A percentile compares a stretch with the other conserved stretches of the same genome.
Conservation (phyloP, 2,113 vertebrate genomes). For the Mus spicilegus region DNA sequence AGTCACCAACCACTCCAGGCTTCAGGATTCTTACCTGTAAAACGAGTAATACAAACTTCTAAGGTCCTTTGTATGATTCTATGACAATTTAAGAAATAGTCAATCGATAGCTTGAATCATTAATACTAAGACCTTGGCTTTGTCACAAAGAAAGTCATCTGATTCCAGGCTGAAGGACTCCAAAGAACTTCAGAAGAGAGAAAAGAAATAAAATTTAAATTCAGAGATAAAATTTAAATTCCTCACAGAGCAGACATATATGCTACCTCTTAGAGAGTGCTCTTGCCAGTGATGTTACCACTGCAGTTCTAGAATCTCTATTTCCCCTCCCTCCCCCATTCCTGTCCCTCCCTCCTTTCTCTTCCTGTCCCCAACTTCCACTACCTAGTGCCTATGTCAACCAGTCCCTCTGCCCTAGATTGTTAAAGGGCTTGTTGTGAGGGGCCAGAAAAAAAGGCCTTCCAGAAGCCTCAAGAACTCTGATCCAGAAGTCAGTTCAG, state of each 20-base stretch:
- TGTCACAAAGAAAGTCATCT: neutral
- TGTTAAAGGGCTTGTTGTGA: neutral
- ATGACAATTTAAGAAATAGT: constrained; percentile 24
- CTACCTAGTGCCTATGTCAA: neutral
- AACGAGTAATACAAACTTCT: neutral
- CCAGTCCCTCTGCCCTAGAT: neutral
- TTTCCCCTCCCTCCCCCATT: neutral
- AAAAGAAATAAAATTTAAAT: constrained; percentile 26
- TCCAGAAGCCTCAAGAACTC: constrained; percentile 27
- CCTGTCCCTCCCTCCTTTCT: neutral
- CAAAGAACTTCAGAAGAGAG: constrained; percentile 31
- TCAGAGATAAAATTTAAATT: neutral
- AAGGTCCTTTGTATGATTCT: neutral
- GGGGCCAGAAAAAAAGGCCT: neutral
- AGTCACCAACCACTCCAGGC: neutral
- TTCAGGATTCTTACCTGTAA: constrained; percentile 33
- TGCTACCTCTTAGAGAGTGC: neutral
- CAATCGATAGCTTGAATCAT: neutral
- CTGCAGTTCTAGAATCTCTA: neutral
- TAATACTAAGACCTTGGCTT: neutral
- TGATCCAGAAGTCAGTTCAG: neutral
- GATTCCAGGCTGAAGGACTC: neutral
- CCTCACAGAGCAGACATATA: neutral
- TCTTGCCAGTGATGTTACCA: neutral
- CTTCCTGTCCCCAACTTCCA: neutral